phyloP scores from a whole-genome alignment of 2,888 invertebrate species.

The Sarcophaga carnaria region DNA sequence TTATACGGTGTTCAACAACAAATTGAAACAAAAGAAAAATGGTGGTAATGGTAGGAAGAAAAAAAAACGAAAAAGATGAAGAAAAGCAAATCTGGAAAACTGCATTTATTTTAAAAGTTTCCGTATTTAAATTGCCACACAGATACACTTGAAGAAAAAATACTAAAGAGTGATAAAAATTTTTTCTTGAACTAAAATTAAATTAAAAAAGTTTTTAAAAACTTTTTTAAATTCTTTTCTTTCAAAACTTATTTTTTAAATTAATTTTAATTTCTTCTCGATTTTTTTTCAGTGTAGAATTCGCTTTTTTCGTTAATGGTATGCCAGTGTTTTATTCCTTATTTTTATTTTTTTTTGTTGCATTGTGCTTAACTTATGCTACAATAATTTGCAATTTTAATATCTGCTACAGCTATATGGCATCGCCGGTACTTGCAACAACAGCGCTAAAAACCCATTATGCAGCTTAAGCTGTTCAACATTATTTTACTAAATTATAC shows the following conservation, averaged over 20 bases:
- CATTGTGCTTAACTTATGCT: conserved; percentile 43
- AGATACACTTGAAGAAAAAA: background rate
- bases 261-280: too few species aligned
- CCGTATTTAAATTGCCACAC: background rate
- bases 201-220: too few species aligned
- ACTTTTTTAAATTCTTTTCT: too few species aligned
- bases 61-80: background rate
- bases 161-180: background rate
- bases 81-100: background rate
- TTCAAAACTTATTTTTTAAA: too few species aligned
- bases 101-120: conserved; percentile 22
- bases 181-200: too few species aligned
- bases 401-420: background rate
- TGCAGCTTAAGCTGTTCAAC: conserved; percentile 41
- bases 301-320: conserved; percentile 23
- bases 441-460: conserved; percentile 3
- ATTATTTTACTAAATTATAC: conserved; percentile 41
- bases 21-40: background rate
- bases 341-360: background rate
- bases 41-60: background rate
- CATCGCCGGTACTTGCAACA: background rate
- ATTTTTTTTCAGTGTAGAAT: conserved; percentile 40
- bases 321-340: background rate
- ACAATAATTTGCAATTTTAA: conserved; percentile 62
- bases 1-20: background rate